phyloP scores from a whole-genome alignment of 2,113 vertebrate species.

The Ailuropoda melanoleuca region DNA sequence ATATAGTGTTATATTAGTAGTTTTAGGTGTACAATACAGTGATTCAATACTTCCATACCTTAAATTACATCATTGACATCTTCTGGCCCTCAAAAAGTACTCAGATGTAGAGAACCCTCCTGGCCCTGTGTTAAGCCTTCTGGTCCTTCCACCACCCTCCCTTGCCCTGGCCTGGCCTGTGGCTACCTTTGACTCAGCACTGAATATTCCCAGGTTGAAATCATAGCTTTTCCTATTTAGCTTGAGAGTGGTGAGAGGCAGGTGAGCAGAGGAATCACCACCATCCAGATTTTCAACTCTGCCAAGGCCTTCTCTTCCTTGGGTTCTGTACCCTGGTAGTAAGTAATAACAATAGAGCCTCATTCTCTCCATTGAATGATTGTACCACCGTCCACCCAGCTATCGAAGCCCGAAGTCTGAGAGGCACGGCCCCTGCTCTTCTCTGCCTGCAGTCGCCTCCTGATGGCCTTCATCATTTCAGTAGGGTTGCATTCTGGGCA shows the following conservation, averaged over 20 bases:
- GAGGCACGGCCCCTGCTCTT: not conserved
- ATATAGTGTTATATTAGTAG: not conserved
- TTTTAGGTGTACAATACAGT: not conserved
- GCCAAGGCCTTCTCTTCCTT: not conserved
- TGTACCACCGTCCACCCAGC: not conserved
- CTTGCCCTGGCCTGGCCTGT: not conserved
- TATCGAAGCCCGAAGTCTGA: not conserved
- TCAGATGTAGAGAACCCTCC: not conserved
- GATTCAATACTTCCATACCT: not conserved
- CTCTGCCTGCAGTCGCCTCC: not conserved
- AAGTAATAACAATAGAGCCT: not conserved
- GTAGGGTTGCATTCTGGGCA: not conserved
- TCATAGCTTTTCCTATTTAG: not conserved
- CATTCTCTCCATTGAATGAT: not conserved
- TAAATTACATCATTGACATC: not conserved
- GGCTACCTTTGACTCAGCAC: not conserved
- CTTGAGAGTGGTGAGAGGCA: constrained; percentile 24
- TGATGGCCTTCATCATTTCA: constrained; percentile 20
- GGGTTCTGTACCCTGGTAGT: not conserved
- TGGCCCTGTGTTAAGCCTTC: not conserved
- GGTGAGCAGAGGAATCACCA: not conserved
- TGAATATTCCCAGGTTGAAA: not conserved
- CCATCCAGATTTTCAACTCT: not conserved
- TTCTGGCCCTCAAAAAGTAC: not conserved
- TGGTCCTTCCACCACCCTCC: not conserved